Evolutionary conservation across 2,797 vertebrate species (phyloP), one percentile per base, ranked within the genome.

Genomic region (Dendrocincla tyrannina): DNA sequence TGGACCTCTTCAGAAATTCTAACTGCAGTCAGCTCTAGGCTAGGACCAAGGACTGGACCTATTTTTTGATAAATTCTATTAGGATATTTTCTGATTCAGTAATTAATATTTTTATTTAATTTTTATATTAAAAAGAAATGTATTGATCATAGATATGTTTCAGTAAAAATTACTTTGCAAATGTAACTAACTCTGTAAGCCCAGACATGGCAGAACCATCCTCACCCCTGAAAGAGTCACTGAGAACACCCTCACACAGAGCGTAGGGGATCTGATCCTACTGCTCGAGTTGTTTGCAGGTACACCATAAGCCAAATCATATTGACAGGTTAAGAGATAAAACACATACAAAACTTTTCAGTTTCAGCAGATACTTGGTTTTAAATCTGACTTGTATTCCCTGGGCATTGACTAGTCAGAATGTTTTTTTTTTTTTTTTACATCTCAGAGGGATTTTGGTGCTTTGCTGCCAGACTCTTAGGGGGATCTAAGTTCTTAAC

Each of bases 171-270:
- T n/a, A 19, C 27, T 77, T 70, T 67, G 17, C 27, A 75, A 72
- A 59, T 9, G 9, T 22, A 39, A 67, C 20, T 85, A 67, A 17
- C 17, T 55, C 14, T 7, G 3, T 16, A 49, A 24, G 5, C 7
- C 30, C n/a, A 37, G 7, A 11, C 16, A 7, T 2, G 52, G 23
- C 25, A 59, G 80, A 78, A 15, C 24, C 44, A 63, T 55, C 49
- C 17, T 73, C 33, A 32, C 8, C 30, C 68, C n/a, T 5, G 30
- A 25, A 23, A 49, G 12, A 73, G 30, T 7, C 83, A 59, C n/a
- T 1, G 2, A 37, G 42, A 64, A 50, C 4, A 56, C 18, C 39
- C n/a, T 39, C 22, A 30, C 0, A 32, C 4, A 11, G 5, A 52
- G 70, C 0, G 1, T 1, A 67, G 44, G 20, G 23, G 17, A 79